Conservation (phyloP, 2,113 vertebrate genomes). For the Hystrix cristata region DNA sequence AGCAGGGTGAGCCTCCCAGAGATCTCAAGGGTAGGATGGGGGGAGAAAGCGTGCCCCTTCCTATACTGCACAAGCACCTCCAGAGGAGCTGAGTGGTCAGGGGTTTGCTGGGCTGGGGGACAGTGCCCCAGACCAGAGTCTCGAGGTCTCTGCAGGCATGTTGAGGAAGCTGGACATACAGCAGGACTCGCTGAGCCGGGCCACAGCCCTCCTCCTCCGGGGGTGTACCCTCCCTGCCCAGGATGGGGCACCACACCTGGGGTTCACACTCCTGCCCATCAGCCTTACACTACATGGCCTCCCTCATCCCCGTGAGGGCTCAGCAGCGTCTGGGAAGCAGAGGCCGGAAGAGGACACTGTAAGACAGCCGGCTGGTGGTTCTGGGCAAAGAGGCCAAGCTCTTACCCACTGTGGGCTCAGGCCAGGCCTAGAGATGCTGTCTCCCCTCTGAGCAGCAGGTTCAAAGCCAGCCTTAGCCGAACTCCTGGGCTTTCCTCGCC, state of each 20-base stretch:
- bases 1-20: background rate
- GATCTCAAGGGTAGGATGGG: background rate
- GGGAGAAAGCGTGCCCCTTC: background rate
- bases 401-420: background rate
- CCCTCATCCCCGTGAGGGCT: background rate
- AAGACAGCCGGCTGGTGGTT: background rate
- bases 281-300: background rate
- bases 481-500: background rate
- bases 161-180: background rate
- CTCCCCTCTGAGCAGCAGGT: background rate
- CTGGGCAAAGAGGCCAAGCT: background rate
- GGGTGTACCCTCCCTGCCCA: background rate
- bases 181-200: background rate
- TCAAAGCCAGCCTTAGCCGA: background rate
- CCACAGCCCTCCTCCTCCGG: background rate
- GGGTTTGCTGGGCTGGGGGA: background rate
- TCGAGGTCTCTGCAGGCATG: background rate
- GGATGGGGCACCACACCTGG: background rate
- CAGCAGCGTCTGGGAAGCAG: background rate
- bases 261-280: background rate
- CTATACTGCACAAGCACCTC: background rate
- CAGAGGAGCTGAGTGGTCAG: background rate
- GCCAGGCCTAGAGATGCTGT: background rate
- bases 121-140: background rate
- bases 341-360: background rate